Percentiles rank a stretch among this genome's conserved stretches.
These are phyloP conservation scores for Apodemia hepburni DNA, from an alignment of 2,888 invertebrate genomes.

Conservation along the genomic window DNA sequence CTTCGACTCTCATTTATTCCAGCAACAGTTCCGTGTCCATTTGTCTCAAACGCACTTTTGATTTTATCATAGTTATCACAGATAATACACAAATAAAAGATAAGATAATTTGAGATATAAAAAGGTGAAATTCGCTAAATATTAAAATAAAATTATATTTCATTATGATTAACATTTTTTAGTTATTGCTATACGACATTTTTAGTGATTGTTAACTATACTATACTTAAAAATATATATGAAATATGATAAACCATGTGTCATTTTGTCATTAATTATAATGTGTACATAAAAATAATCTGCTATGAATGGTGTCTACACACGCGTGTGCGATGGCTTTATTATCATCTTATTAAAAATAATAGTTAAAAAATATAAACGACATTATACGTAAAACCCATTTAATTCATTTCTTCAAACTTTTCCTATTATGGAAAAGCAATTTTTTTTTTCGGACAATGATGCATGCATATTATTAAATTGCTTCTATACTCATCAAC, in stretches of 20 bases:
- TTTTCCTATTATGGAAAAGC: no score
- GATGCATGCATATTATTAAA: no score
- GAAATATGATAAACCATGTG: not conserved
- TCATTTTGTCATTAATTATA: not conserved
- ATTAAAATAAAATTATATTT: not conserved
- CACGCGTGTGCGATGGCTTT: no score
- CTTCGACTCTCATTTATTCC: not conserved
- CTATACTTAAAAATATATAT: not conserved
- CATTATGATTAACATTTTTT: not conserved
- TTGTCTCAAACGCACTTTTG: constrained; percentile 16
- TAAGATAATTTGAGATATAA: constrained; percentile 7
- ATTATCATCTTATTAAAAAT: no score
- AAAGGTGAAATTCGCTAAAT: not conserved
- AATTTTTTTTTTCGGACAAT: no score
- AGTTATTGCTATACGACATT: not conserved
- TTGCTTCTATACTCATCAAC: no score
- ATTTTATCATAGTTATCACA: constrained; percentile 70
- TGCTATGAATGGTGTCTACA: no score
- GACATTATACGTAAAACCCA: no score
- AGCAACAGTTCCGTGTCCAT: not conserved
- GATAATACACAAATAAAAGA: constrained; percentile 57
- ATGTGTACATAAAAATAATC: no score
- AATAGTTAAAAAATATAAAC: no score
- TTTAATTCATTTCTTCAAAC: no score
- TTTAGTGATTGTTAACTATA: not conserved